Percentiles rank a stretch among this genome's conserved stretches.
Conservation (phyloP, 2,797 vertebrate species). For the Xenopus petersii region DNA sequence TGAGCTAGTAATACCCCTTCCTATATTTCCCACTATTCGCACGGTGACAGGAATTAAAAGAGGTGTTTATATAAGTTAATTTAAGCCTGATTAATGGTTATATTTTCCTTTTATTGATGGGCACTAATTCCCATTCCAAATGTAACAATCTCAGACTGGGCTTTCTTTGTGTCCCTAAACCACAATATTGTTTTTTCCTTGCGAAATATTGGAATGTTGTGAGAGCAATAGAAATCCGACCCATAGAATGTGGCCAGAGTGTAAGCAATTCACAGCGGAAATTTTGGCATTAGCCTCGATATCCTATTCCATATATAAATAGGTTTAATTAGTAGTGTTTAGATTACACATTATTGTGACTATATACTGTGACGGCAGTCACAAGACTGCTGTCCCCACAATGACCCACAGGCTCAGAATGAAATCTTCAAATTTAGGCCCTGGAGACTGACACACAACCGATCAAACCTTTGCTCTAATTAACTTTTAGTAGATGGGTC, state of each 20-base stretch:
- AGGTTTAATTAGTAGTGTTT: slow-evolving; percentile 1
- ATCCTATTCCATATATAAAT: slow-evolving; percentile 1
- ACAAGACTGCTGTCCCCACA: background rate
- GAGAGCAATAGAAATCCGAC: background rate
- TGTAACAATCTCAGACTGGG: background rate
- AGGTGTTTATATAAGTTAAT: too few relatives aligned
- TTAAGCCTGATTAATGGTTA: too few relatives aligned
- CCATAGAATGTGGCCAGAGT: background rate
- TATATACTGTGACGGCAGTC: background rate
- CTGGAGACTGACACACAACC: too few relatives aligned
- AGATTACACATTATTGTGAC: background rate
- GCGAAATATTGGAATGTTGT: background rate
- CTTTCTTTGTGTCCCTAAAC: background rate
- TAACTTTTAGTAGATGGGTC: too few relatives aligned
- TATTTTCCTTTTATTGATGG: too few relatives aligned
- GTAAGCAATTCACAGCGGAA: background rate
- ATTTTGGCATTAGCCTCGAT: background rate
- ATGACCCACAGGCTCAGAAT: too few relatives aligned
- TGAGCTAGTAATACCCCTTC: too few relatives aligned
- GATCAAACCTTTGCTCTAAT: too few relatives aligned
- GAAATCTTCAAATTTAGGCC: too few relatives aligned
- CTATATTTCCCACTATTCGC: too few relatives aligned
- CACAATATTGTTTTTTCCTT: background rate
- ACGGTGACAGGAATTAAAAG: too few relatives aligned
- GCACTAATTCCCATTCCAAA: too few relatives aligned